These are phyloP conservation scores for Halocynthia aurantium DNA, from an alignment of 23 tunicate species.

Conservation along the genomic window DNA sequence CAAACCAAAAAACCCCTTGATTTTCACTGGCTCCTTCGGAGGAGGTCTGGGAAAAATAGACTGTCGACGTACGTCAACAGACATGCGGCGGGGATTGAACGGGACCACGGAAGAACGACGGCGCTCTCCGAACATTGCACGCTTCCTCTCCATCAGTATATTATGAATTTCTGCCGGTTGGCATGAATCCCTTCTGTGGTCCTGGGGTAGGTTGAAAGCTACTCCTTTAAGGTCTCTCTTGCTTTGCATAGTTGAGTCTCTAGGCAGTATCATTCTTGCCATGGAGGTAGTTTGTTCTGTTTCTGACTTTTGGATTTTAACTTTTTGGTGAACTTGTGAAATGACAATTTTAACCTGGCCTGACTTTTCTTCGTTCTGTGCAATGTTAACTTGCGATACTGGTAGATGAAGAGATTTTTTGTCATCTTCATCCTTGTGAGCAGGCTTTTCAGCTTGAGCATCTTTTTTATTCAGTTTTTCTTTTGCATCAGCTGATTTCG, in stretches of 20 bases:
- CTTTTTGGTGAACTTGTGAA: neutral
- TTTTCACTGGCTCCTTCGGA: constrained; percentile 13
- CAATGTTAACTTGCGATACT: no score
- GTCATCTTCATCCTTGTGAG: neutral
- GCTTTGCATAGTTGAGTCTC: neutral
- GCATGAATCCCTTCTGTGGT: neutral
- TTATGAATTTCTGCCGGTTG: neutral
- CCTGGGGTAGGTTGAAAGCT: neutral
- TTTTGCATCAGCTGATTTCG: neutral
- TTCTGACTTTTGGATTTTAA: neutral
- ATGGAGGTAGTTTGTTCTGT: neutral
- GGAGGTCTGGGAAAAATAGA: constrained; percentile 21
- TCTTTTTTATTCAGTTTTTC: neutral
- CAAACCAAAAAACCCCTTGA: constrained; percentile 21
- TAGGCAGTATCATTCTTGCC: no score
- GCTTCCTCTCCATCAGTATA: constrained; percentile 22
- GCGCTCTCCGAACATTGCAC: constrained; percentile 30
- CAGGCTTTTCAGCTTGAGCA: neutral
- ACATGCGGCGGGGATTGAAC: neutral
- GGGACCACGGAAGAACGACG: constrained; percentile 32
- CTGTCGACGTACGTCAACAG: constrained; percentile 30
- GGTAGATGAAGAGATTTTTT: neutral
- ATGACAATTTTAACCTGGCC: neutral
- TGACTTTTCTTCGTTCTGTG: neutral
- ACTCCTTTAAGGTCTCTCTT: neutral